Percentiles rank a stretch among this genome's conserved stretches.
phyloP scores from a whole-genome alignment of 37 sponge, comb jelly and placozoan genomes.

The Geodia barretti region DNA sequence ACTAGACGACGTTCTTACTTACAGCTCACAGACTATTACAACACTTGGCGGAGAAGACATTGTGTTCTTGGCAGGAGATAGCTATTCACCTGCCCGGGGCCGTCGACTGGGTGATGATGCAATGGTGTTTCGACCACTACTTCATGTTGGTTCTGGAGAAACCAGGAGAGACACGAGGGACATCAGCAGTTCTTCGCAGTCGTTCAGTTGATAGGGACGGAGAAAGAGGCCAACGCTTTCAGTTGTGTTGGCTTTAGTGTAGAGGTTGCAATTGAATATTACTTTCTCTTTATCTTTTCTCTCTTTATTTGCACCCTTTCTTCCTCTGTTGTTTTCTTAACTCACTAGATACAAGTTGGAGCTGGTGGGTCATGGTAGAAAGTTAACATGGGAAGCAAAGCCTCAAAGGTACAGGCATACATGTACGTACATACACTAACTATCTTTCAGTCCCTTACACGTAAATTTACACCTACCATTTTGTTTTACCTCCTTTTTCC shows the following conservation, averaged over 20 bases:
- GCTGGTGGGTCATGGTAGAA: slow-evolving; percentile 74
- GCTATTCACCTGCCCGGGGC: slow-evolving; percentile 93
- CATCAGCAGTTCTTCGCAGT: slow-evolving; percentile 98
- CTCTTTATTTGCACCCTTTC: neutral
- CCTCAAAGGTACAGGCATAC: no score
- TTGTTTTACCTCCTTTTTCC: no score
- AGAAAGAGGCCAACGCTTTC: slow-evolving; percentile 86
- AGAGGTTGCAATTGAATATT: neutral
- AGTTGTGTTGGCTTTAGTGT: slow-evolving; percentile 31
- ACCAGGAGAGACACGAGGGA: slow-evolving; percentile 85
- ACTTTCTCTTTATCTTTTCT: neutral
- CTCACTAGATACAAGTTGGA: slow-evolving; percentile 65
- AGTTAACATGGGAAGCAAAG: slow-evolving; percentile 95
- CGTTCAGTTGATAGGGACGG: slow-evolving; percentile 92
- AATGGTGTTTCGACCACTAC: slow-evolving; percentile 89
- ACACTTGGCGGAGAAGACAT: slow-evolving; percentile 96
- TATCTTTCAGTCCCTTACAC: no score
- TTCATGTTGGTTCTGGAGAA: slow-evolving; percentile 98
- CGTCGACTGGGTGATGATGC: slow-evolving; percentile 99
- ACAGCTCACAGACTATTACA: slow-evolving; percentile 90
- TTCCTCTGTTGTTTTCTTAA: neutral
- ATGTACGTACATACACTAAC: no score
- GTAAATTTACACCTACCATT: no score
- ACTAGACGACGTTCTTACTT: slow-evolving; percentile 78
- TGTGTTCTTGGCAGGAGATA: slow-evolving; percentile 96